Evolutionary conservation across 2,888 invertebrate species (phyloP).

Genomic region (Galerucella calmariensis): DNA sequence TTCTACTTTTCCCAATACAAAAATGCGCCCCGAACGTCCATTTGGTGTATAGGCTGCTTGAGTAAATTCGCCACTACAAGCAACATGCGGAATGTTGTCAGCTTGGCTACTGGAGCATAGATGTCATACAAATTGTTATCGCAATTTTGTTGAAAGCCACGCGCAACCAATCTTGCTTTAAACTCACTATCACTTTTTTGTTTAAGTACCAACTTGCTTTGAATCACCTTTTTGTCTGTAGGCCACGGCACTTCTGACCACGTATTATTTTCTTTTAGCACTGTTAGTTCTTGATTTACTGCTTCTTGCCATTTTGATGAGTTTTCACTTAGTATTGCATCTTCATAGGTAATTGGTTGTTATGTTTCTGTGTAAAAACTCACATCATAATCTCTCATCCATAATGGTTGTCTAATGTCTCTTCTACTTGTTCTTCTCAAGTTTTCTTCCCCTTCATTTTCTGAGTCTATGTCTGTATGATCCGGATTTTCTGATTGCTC

Average conservation of each 20-base stretch:
- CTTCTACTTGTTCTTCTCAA: too few species aligned
- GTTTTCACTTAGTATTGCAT: slow-evolving; percentile 35
- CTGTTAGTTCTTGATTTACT: slow-evolving; percentile 35
- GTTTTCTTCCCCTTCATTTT: too few species aligned
- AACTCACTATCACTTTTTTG: slow-evolving; percentile 16
- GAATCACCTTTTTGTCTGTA: slow-evolving; percentile 20
- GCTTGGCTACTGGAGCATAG: slow-evolving; percentile 38
- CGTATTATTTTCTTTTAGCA: slow-evolving; percentile 38
- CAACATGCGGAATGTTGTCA: slow-evolving; percentile 35
- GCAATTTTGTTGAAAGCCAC: not conserved
- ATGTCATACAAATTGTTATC: slow-evolving; percentile 10
- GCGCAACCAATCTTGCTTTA: slow-evolving; percentile 14
- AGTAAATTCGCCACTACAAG: slow-evolving; percentile 21
- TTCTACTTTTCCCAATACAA: too few species aligned
- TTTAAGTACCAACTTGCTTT: slow-evolving; percentile 38
- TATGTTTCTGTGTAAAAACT: too few species aligned
- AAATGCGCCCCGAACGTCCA: not conserved
- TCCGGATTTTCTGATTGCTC: too few species aligned
- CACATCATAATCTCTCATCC: too few species aligned
- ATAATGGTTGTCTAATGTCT: too few species aligned
- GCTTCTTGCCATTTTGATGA: slow-evolving; percentile 34
- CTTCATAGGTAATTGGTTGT: slow-evolving; percentile 32
- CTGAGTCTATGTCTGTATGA: too few species aligned
- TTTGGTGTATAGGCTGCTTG: too few species aligned
- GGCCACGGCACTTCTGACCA: slow-evolving; percentile 32